Evolutionary conservation across 2,888 invertebrate species (phyloP).

Genomic region (Augiades crinisus): DNA sequence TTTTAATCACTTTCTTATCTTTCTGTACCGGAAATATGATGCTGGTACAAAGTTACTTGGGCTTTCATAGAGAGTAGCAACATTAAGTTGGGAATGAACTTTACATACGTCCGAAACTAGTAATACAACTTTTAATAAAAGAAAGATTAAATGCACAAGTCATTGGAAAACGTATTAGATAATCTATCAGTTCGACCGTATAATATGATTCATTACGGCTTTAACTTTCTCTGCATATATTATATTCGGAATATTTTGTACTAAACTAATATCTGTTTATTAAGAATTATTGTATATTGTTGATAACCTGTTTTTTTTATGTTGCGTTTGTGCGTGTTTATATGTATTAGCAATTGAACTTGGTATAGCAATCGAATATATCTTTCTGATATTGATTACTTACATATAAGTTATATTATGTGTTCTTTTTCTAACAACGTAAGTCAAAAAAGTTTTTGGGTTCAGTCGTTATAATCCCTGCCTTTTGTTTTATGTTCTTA

Average conservation of each 20-base stretch:
- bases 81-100: background rate
- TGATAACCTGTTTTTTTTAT: no score
- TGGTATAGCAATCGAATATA: no score
- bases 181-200: slow-evolving; percentile 6
- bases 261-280: background rate
- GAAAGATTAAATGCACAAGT: slow-evolving; percentile 5
- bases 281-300: no score
- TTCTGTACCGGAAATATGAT: background rate
- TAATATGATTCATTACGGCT: background rate
- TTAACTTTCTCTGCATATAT: slow-evolving; percentile 17
- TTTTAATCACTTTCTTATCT: background rate
- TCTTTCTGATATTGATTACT: no score
- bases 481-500: no score
- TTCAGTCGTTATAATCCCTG: no score
- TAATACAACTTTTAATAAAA: background rate
- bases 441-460: no score
- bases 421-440: no score
- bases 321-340: no score
- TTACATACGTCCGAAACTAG: background rate
- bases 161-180: slow-evolving; percentile 5
- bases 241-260: no score
- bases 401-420: no score
- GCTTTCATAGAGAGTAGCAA: background rate
- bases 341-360: no score
- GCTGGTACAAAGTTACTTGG: background rate